phyloP scores from a whole-genome alignment of 2,888 invertebrate genomes.

The Ectemnius cavifrons region DNA sequence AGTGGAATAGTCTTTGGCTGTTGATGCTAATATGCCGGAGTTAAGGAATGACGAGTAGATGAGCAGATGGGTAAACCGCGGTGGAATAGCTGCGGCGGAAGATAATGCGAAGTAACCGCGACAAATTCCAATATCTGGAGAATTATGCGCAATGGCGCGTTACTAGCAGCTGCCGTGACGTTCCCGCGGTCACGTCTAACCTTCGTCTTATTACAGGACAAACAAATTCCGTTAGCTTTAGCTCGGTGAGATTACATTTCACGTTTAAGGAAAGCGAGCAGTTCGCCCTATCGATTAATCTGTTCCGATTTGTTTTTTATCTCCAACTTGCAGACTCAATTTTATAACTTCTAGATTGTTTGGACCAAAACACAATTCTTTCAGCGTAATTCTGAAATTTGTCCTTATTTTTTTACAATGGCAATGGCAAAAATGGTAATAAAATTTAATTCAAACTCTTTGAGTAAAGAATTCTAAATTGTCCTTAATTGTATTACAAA shows the following conservation, averaged over 20 bases:
- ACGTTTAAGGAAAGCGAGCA: neutral
- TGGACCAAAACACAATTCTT: no score
- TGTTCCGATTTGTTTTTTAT: no score
- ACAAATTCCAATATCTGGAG: slow-evolving; percentile 77
- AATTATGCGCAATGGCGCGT: slow-evolving; percentile 75
- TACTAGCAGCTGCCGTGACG: slow-evolving; percentile 70
- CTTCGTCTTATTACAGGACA: slow-evolving; percentile 71
- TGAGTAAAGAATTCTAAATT: no score
- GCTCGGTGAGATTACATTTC: no score
- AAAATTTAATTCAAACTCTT: no score
- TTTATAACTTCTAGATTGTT: no score
- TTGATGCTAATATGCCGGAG: slow-evolving; percentile 45
- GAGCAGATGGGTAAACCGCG: slow-evolving; percentile 64
- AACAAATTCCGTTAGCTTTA: slow-evolving; percentile 37
- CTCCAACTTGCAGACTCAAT: no score
- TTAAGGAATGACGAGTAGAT: slow-evolving; percentile 65
- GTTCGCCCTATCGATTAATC: neutral
- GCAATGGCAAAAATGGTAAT: no score
- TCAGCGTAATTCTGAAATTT: no score
- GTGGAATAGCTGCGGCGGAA: slow-evolving; percentile 71
- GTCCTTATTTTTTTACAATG: no score
- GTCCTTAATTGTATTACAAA: no score
- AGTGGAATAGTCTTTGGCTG: slow-evolving; percentile 36
- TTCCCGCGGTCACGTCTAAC: slow-evolving; percentile 72
- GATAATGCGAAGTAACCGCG: slow-evolving; percentile 77